A percentile compares a stretch with the other conserved stretches of the same genome.
Evolutionary conservation across 1,140 invertebrate species (phyloP).

Genomic region (Zaprionus gabonicus): DNA sequence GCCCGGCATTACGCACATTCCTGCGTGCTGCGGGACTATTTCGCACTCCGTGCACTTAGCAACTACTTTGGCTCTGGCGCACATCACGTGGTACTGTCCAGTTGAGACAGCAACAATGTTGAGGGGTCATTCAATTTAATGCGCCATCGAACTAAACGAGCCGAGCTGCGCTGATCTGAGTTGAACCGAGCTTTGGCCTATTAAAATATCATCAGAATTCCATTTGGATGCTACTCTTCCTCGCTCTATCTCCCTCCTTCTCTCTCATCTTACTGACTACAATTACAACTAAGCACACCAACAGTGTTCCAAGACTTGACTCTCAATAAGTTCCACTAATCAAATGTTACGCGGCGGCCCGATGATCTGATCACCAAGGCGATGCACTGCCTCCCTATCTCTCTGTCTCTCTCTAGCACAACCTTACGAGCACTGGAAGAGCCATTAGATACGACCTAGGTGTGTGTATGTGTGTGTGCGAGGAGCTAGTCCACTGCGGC

Average conservation of each 20-base stretch:
- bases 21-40: not conserved
- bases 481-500: constrained; percentile 34
- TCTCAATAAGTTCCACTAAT: constrained; percentile 73
- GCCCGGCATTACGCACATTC: constrained; percentile 16
- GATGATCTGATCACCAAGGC: constrained; percentile 66
- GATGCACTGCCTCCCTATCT: not conserved
- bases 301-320: constrained; percentile 75
- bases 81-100: constrained; percentile 8
- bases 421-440: constrained; percentile 45
- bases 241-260: not conserved
- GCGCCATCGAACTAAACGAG: constrained; percentile 14
- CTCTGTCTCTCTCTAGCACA: constrained; percentile 12
- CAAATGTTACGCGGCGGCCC: constrained; percentile 48
- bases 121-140: constrained; percentile 10
- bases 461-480: not conserved
- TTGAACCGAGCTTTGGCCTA: constrained; percentile 11
- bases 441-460: not conserved
- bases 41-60: not conserved
- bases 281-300: constrained; percentile 68
- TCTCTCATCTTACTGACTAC: constrained; percentile 10
- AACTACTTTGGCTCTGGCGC: not conserved
- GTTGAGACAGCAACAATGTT: constrained; percentile 14
- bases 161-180: not conserved
- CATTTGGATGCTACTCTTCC: not conserved
- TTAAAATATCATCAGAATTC: constrained; percentile 29